Conservation (phyloP, 2,888 invertebrate species). For the Heteromurus nitidus region DNA sequence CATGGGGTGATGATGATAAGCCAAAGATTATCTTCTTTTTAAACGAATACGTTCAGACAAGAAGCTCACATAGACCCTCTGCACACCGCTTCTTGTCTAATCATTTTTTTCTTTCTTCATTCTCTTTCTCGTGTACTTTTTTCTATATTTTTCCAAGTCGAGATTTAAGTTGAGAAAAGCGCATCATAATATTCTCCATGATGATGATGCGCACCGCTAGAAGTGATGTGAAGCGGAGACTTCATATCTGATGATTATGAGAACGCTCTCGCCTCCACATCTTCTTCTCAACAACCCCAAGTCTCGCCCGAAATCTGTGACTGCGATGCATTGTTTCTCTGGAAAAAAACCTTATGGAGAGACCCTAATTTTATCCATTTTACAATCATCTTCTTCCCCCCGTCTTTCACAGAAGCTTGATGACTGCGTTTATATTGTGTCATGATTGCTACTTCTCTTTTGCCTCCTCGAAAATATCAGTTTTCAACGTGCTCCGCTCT, state of each 20-base stretch:
- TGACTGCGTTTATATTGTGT: background rate
- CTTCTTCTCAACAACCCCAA: slow-evolving; percentile 41
- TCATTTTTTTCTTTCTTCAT: background rate
- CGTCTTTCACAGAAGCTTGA: background rate
- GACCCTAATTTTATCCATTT: slow-evolving; percentile 63
- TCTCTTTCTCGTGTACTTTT: background rate
- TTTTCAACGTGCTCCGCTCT: slow-evolving; percentile 68
- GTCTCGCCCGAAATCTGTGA: too few species aligned
- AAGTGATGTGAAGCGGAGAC: slow-evolving; percentile 20
- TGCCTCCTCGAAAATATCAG: slow-evolving; percentile 72
- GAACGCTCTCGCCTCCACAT: slow-evolving; percentile 16
- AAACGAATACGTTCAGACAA: slow-evolving; percentile 43
- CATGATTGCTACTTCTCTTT: slow-evolving; percentile 19
- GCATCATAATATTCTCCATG: background rate
- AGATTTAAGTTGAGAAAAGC: background rate
- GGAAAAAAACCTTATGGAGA: slow-evolving; percentile 36
- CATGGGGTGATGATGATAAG: slow-evolving; percentile 71
- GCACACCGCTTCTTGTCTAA: slow-evolving; percentile 15
- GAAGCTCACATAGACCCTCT: slow-evolving; percentile 21
- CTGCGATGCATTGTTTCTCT: slow-evolving; percentile 53
- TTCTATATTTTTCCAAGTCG: background rate
- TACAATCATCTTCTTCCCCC: slow-evolving; percentile 46
- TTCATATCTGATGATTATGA: slow-evolving; percentile 16
- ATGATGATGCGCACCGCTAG: too few species aligned
- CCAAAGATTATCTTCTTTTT: slow-evolving; percentile 57